Evolutionary conservation across 2,888 invertebrate genomes (phyloP).

Genomic region (Falcaria lacertinaria): DNA sequence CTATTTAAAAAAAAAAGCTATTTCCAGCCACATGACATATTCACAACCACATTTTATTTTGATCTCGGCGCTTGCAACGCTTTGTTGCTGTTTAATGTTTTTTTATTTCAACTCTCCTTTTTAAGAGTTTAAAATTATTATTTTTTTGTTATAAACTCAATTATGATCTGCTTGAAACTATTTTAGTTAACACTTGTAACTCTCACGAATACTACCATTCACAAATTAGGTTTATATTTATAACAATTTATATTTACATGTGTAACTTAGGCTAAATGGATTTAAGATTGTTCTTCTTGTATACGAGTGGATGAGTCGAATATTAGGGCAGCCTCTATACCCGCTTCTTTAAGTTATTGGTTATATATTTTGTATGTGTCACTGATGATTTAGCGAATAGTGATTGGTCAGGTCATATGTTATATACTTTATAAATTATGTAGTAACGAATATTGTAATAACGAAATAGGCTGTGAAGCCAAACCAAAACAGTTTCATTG

Average conservation of each 20-base stretch:
- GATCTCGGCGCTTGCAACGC: slow-evolving; percentile 67
- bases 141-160: slow-evolving; percentile 44
- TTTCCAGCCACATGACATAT: slow-evolving; percentile 67
- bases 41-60: slow-evolving; percentile 54
- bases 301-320: neutral
- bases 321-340: slow-evolving; percentile 4
- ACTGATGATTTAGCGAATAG: slow-evolving; percentile 30
- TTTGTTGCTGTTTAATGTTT: slow-evolving; percentile 43
- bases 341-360: slow-evolving; percentile 26
- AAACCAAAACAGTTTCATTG: slow-evolving; percentile 57
- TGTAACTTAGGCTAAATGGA: neutral
- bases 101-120: slow-evolving; percentile 44
- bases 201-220: slow-evolving; percentile 35
- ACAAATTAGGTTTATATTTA: slow-evolving; percentile 40
- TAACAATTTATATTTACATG: slow-evolving; percentile 11
- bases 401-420: slow-evolving; percentile 38
- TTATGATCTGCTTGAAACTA: slow-evolving; percentile 29
- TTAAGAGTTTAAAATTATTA: slow-evolving; percentile 46
- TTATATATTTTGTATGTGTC: slow-evolving; percentile 26
- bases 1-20: slow-evolving; percentile 22
- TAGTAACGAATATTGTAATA: slow-evolving; percentile 52
- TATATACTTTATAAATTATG: slow-evolving; percentile 49
- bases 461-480: slow-evolving; percentile 59
- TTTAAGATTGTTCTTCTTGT: neutral
- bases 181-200: slow-evolving; percentile 34